Base-by-base conservation (phyloP, 2,888 invertebrate genomes). In the Ectemnius continuus region DNA sequence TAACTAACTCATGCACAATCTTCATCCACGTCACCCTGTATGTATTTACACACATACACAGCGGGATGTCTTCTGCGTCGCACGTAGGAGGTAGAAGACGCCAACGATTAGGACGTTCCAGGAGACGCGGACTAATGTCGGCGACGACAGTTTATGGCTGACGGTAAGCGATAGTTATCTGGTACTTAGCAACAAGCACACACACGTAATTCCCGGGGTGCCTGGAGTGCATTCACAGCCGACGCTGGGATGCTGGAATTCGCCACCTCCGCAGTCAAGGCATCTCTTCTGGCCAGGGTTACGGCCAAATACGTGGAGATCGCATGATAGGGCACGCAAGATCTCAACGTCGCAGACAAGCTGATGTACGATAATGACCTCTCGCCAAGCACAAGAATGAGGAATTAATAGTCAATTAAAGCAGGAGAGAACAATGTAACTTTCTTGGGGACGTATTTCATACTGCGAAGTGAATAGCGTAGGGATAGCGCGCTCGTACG, bases 251-350 rank as follows among this genome's bases (percentile, higher is more conserved):
- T 1, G 8, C 11, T 36, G 36, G 36, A 36, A 36, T 36, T 36
- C 36, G 36, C 36, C 36, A 36, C 36, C 36, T 36, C 36, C 36
- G 36, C 36, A 36, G 36, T 11, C 36, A 11, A 36, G 36, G 11
- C 36, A 11, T 36, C 36, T 36, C 36, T 36, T 52, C 52, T 52
- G 52, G 36, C 52, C 52, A 52, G 52, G 52, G 52, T 52, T 52
- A 52, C 16, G 52, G 52, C 52, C 52, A 52, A 52, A 36, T 36
- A 11, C 36, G 36, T 8, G 36, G 8, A 36, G 36, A 36, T 36
- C 36, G 36, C 36, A 36, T 36, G 36, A 36, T 36, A 8, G 58
- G 23, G 11, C 18, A 18, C 62, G 14, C 47, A 8, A 23, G 14
- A 13, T 16, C 6, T 28, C 47, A 48, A 13, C 23, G 20, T 59